Evolutionary conservation across 2,888 invertebrate genomes (phyloP).

Genomic region (Emmelina monodactyla): DNA sequence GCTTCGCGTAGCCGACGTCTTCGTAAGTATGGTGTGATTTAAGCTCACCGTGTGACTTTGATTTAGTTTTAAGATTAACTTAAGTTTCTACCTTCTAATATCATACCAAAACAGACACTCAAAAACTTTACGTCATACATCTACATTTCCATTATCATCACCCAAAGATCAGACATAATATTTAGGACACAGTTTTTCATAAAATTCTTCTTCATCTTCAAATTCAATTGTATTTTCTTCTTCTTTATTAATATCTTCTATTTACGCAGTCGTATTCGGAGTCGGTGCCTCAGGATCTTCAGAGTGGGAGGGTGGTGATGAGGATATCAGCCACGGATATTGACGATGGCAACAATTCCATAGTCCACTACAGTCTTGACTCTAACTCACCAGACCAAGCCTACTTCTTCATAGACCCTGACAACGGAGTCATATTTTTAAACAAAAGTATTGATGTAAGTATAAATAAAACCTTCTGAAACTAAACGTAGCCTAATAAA

Average conservation of each 20-base stretch:
- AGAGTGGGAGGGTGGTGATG: slow-evolving; percentile 78
- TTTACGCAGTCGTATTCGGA: slow-evolving; percentile 63
- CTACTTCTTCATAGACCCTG: slow-evolving; percentile 83
- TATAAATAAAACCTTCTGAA: too few relatives aligned
- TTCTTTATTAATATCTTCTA: neutral
- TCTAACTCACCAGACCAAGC: slow-evolving; percentile 57
- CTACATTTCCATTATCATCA: too few relatives aligned
- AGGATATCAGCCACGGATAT: slow-evolving; percentile 91
- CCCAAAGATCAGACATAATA: too few relatives aligned
- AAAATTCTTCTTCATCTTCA: too few relatives aligned
- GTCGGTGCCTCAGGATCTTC: slow-evolving; percentile 83
- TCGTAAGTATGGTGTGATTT: slow-evolving; percentile 18
- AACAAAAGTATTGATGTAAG: slow-evolving; percentile 71
- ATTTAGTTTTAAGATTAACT: too few relatives aligned
- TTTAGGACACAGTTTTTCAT: too few relatives aligned
- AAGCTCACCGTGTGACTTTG: slow-evolving; percentile 17
- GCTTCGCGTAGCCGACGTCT: slow-evolving; percentile 57
- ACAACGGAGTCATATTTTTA: slow-evolving; percentile 84
- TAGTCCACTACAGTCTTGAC: slow-evolving; percentile 74
- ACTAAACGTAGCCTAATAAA: too few relatives aligned
- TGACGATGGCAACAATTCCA: slow-evolving; percentile 91
- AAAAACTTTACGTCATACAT: too few relatives aligned
- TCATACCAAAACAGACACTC: too few relatives aligned
- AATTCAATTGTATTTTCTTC: neutral
- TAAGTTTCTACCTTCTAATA: too few relatives aligned